phyloP scores from a whole-genome alignment of 92 coral and sea anemone genomes.

The Palythoa grandiflora region DNA sequence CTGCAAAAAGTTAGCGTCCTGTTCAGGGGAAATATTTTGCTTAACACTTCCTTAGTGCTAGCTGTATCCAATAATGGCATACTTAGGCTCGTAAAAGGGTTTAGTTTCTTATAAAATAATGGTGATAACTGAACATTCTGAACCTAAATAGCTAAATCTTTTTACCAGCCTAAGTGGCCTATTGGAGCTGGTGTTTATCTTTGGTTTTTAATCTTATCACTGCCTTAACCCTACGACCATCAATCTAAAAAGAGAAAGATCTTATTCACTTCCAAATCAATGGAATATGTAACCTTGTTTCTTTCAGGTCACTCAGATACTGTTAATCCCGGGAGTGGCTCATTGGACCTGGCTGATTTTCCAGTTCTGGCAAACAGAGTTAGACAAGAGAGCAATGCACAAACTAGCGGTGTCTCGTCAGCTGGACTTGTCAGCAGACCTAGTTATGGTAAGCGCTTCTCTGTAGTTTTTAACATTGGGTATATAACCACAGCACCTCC shows the following conservation, averaged over 20 bases:
- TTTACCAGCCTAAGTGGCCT: no score
- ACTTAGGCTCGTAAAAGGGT: no score
- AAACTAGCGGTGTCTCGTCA: constrained; percentile 79
- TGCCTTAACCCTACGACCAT: not conserved
- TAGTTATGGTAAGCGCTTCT: constrained; percentile 55
- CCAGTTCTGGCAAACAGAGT: constrained; percentile 95
- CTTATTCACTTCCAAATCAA: not conserved
- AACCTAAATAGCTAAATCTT: no score
- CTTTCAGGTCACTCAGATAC: constrained; percentile 64
- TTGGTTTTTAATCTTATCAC: no score
- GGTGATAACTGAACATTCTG: no score
- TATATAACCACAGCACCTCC: no score
- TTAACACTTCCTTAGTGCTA: no score
- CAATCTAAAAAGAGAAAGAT: not conserved
- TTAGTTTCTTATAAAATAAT: no score
- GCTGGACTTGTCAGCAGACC: constrained; percentile 58
- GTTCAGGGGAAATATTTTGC: no score
- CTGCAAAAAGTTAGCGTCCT: no score
- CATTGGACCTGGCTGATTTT: constrained; percentile 93
- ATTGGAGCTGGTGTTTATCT: no score
- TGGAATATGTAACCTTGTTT: not conserved
- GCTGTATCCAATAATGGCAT: no score
- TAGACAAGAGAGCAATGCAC: constrained; percentile 70
- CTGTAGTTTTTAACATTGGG: not conserved
- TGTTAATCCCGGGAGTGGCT: constrained; percentile 79